phyloP scores from a whole-genome alignment of 2,797 vertebrate species.

The Squalus acanthias region DNA sequence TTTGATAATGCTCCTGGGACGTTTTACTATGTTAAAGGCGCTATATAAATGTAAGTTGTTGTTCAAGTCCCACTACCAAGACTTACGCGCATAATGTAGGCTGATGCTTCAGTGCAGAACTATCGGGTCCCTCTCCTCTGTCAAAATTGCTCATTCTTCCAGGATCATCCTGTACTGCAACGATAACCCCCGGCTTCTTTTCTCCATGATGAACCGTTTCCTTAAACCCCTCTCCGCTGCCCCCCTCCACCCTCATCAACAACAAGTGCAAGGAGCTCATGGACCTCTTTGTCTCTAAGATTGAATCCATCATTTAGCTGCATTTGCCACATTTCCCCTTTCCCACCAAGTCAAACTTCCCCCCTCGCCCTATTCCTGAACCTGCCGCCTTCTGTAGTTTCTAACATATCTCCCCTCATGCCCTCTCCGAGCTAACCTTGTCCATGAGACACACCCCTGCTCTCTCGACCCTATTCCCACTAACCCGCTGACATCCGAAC shows the following conservation, averaged over 20 bases:
- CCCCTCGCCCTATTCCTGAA: background rate
- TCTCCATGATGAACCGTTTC: too few species aligned
- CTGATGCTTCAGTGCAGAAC: too few species aligned
- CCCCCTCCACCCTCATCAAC: background rate
- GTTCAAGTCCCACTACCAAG: too few species aligned
- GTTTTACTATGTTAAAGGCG: too few species aligned
- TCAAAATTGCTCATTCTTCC: too few species aligned
- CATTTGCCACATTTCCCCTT: background rate
- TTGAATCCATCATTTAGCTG: background rate
- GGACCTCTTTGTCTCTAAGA: background rate
- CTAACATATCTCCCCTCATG: background rate
- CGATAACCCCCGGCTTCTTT: too few species aligned
- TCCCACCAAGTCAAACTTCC: background rate
- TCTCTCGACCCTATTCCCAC: background rate
- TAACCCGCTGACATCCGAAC: background rate
- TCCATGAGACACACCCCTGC: background rate
- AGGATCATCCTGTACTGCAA: too few species aligned
- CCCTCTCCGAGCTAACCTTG: background rate
- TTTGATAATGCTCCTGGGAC: too few species aligned
- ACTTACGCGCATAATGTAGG: too few species aligned
- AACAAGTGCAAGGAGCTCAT: background rate
- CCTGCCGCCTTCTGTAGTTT: background rate
- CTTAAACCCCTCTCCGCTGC: background rate
- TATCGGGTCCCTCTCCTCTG: too few species aligned
- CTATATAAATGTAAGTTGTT: too few species aligned